A percentile compares a stretch with the other conserved stretches of the same genome.
Evolutionary conservation across 2,113 vertebrate species (phyloP).

Genomic region (Lynx canadensis): DNA sequence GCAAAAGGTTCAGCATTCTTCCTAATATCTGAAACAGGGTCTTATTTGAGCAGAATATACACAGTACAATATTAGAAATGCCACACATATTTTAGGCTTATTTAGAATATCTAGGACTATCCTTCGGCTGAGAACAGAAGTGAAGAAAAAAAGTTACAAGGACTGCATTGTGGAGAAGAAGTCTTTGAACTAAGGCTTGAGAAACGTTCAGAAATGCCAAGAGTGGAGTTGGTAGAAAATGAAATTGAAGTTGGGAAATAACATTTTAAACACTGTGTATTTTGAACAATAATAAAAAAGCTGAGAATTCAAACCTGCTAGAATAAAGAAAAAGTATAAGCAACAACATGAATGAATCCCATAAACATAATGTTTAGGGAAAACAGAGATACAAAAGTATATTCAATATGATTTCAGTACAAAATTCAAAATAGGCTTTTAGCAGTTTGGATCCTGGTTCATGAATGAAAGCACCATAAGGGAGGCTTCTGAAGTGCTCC

Average conservation of each 20-base stretch:
- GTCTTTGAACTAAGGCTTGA: background rate
- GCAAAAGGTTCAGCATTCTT: background rate
- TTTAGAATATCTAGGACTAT: background rate
- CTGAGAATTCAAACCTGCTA: background rate
- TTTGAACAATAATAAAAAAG: background rate
- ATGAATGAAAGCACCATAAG: background rate
- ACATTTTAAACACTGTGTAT: background rate
- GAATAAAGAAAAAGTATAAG: background rate
- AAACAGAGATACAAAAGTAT: background rate
- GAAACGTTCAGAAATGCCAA: background rate
- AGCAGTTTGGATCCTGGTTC: background rate
- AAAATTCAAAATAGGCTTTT: background rate
- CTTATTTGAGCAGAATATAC: background rate
- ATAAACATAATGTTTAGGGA: background rate
- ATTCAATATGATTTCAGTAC: background rate
- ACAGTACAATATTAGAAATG: background rate
- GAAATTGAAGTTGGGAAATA: background rate
- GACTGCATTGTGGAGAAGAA: background rate
- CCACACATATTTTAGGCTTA: background rate
- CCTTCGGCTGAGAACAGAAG: background rate
- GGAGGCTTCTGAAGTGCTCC: background rate
- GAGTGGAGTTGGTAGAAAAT: background rate
- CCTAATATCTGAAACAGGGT: background rate
- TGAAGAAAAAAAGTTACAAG: background rate
- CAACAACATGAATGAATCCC: background rate